Base-by-base conservation (phyloP, 2,113 vertebrate genomes). In the Zapus hudsonius region DNA sequence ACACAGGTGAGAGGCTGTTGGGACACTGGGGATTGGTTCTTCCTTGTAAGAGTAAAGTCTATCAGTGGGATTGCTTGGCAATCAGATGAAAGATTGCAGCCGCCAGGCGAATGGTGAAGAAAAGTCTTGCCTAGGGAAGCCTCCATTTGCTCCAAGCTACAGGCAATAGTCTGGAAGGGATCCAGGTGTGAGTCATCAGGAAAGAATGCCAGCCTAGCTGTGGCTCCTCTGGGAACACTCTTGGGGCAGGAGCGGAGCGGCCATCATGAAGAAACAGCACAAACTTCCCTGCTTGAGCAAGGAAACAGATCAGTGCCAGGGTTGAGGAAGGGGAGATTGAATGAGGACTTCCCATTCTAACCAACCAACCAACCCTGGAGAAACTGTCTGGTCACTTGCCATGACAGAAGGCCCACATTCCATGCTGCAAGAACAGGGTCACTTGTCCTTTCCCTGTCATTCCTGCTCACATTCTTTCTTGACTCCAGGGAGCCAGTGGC, bases 131-230 rank as follows among this genome's bases (percentile, higher is more conserved):
- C 69, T 84, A 76, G 84, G 67, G 82, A 87, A 89, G 27, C 64
- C 9, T 82, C 86, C 75, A 57, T 64, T 74, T 96, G 95, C 87
- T 73, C 75, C 80, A 94, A 84, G 94, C 89, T 82, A 61, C 84
- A 89, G 80, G 76, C 91, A 81, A 78, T 27, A 69, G 70, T 33
- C 69, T 95, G 96, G 96, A 94, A 87, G 17, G 57, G 15, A 36
- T 91, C 96, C 96, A 94, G 63, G 73, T 42, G 13, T 94, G 96
- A 94, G 82, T 97, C 94, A 97, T 82, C 4, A 7, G 69, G 87
- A 95, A 93, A 66, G 93, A 95, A 95, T 20, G 74, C 84, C 20
- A n/a, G n/a, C 81, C 74, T 76, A 69, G 90, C 9, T 22, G 33
- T 19, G 31, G 87, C 63, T 93, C 61, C 67, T 87, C 20, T 3